Base-by-base conservation (phyloP, 2,797 vertebrate species). In the Macropodus opercularis region DNA sequence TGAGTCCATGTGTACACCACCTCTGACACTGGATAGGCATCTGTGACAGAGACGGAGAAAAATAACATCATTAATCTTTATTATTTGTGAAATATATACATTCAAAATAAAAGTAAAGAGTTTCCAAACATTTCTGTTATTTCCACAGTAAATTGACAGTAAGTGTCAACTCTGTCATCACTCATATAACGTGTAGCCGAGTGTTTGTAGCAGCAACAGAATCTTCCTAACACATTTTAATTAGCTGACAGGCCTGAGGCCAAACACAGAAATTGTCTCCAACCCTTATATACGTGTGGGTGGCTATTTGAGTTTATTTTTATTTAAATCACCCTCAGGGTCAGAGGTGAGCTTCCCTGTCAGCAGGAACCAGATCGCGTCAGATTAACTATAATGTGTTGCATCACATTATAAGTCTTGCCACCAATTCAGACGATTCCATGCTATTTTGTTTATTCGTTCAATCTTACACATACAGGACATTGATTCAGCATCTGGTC, bases 1-100 rank as follows among this genome's bases (percentile, higher is more conserved):
- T 92, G 83, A 53, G 94, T 96, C 97, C 97, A 99, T 5, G 94
- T 94, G 5, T 99, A 99, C 41, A 97, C 93, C 7, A 99, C 95
- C 86, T 99, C 97, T 1, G 96, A 98, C 51, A 97, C 94, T 0
- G 97, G 96, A 78, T 99, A 99, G 13, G 97, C 97, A 66, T 99
- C 97, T 99, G 87, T n/a, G 15, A 57, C 17, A 56, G 3, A 50
- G n/a, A 19, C 2, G 14, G 47, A 44, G 34, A 32, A 3, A 8
- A 18, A 62, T 11, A 9, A 6, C n/a, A n/a, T 19, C 11, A 26
- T 31, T 0, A 8, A n/a, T 12, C 1, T 6, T 5, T 27, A 8
- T 54, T 0, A 34, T 46, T 32, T 46, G 44, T 35, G 34, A 59
- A 8, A 51, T 8, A 14, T 0, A 3, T 31, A 17, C n/a, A 42